Evolutionary conservation across 2,113 vertebrate species (phyloP), one percentile per base, ranked within the genome.

Genomic region (Pelmatolapia mariae): DNA sequence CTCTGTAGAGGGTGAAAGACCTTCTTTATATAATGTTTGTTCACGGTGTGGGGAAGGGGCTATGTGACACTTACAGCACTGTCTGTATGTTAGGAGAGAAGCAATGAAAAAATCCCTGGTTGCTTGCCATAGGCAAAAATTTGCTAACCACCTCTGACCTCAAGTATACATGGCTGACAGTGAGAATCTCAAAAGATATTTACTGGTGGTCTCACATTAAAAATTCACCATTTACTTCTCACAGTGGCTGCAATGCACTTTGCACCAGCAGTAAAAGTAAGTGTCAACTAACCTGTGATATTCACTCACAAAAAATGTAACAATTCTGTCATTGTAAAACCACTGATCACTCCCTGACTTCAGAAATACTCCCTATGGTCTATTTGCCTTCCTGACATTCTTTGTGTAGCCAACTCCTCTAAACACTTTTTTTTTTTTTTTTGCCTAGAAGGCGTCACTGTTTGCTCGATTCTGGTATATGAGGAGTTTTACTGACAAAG

Each of bases 1-100:
- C 88, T 89, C 93, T 96, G 93, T 96, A 31, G 68, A 79, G 54
- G 52, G 68, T 83, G 85, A 96, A 94, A 96, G 94, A 78, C 92
- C 81, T 83, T 61, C 93, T 94, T 93, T 95, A 94, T 94, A 91
- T 78, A 86, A 7, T 89, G 87, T 93, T 84, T 89, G 86, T 86
- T 87, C 38, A 61, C 29, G 12, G 80, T 87, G 82, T 86, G 83
- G 59, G 52, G 73, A 73, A 85, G 82, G 84, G 73, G 18, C 78
- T 50, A 24, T 85, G 71, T 82, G 86, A 89, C 83, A 83, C 85
- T 89, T 76, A 85, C 89, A 89, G 56, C 38, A 56, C 79, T 90
- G 54, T 79, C 85, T 92, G 85, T 84, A 79, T 63, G 85, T 91
- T 91, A 15, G 71, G 45, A 79, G 76, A 86, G 89, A 79, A 90